These are phyloP conservation scores for Lymantria monacha DNA, from an alignment of 2,888 invertebrate species.

Conservation along the genomic window DNA sequence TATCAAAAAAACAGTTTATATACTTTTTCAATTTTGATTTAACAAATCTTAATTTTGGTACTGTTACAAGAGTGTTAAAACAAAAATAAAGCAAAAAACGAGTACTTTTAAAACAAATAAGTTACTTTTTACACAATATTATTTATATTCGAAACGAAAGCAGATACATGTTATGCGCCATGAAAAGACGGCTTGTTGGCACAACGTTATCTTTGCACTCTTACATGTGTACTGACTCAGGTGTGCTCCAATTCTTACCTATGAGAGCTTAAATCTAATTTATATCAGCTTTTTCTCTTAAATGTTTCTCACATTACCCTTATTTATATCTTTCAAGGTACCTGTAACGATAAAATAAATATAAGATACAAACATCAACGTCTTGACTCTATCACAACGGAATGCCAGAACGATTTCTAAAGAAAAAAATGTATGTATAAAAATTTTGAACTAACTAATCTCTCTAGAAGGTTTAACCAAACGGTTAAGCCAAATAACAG, in stretches of 20 bases:
- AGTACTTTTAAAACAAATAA: not conserved
- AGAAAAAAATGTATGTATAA: not conserved
- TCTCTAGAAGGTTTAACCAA: too few relatives aligned
- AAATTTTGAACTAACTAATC: too few relatives aligned
- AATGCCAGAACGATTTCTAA: too few relatives aligned
- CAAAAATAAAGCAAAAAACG: not conserved
- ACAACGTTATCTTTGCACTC: conserved; percentile 15
- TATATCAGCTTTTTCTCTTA: conserved; percentile 16
- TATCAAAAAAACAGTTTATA: too few relatives aligned
- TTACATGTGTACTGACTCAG: conserved; percentile 15
- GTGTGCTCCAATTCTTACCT: conserved; percentile 10
- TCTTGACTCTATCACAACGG: too few relatives aligned
- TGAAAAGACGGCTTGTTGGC: conserved; percentile 10
- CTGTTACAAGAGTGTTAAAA: not conserved
- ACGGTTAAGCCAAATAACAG: too few relatives aligned
- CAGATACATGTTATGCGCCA: not conserved
- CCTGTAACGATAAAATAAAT: too few relatives aligned
- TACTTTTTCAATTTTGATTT: too few relatives aligned
- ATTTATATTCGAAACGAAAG: not conserved
- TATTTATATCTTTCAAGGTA: too few relatives aligned
- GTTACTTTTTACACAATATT: not conserved
- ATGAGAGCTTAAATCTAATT: conserved; percentile 24
- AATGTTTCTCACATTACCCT: conserved; percentile 4
- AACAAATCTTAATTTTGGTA: too few relatives aligned
- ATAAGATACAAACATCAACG: too few relatives aligned